Conservation (phyloP, 2,113 vertebrate species). For the Hemicordylus capensis region DNA sequence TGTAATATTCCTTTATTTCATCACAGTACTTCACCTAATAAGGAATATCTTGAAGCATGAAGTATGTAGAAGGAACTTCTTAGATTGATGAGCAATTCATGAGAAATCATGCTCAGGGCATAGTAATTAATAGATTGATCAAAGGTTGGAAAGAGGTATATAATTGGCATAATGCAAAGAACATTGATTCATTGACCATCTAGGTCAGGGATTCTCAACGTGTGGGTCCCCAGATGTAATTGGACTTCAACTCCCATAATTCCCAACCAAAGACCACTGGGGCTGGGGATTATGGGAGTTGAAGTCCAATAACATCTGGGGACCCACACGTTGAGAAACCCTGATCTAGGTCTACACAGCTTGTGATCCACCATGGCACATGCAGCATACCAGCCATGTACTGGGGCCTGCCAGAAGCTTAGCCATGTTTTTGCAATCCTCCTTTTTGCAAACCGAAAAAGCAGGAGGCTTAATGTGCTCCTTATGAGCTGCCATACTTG, state of each 20-base stretch:
- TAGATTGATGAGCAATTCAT: too few relatives aligned
- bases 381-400: not conserved
- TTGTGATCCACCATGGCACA: not conserved
- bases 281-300: too few relatives aligned
- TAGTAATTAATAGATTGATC: not conserved
- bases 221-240: too few relatives aligned
- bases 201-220: too few relatives aligned
- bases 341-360: not conserved
- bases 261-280: too few relatives aligned
- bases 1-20: not conserved
- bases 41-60: not conserved
- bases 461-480: not conserved
- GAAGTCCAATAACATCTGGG: too few relatives aligned
- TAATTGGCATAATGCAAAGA: too few relatives aligned
- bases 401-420: not conserved
- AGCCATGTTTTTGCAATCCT: not conserved
- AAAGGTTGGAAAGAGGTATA: too few relatives aligned
- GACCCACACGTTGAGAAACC: too few relatives aligned
- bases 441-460: not conserved
- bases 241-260: too few relatives aligned
- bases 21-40: not conserved
- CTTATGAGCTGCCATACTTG: not conserved
- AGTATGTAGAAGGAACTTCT: too few relatives aligned
- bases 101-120: not conserved
- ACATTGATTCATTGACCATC: too few relatives aligned